Evolutionary conservation across 1,140 invertebrate genomes (phyloP), one percentile per base, ranked within the genome.

Genomic region (Armadillidium nasatum): DNA sequence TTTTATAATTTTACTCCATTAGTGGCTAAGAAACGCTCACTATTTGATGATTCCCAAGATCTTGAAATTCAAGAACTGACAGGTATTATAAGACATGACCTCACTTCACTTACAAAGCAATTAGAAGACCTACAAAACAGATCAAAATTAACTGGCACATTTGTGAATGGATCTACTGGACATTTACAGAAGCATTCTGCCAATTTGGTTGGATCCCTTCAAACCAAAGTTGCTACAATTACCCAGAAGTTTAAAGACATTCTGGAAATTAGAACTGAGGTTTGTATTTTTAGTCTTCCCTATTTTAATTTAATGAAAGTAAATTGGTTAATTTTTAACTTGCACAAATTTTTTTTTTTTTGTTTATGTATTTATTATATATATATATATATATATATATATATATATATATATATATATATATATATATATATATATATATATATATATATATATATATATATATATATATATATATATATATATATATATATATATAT

Each of bases 31-130:
- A 92, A 93, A 82, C 97, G 96, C 85, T 97, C 95, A 0, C 87
- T 99, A 68, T 99, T 99, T 87, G 95, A 99, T 86, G 97, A 99
- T 83, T 88, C 92, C 84, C 76, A 80, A 44, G 93, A 95, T 68
- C 88, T 91, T 76, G 97, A 99, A 88, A 97, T 99, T 73, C 95
- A 99, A 85, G 95, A 99, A 84, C 85, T 99, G 54, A 98, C 96
- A 0, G 96, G 95, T 83, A 97, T 98, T 68, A 97, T 99, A 44
- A 99, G 98, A 87, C 92, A 94, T 82, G 97, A 99, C 86, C 89
- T 99, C 73, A 92, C 90, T 84, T 93, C 92, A 82, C 88, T 99
- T 73, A 99, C 99, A 87, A 91, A 96, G 84, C 95, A 99, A 87
- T 98, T 99, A 83, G 94, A 80, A 71, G 83, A 85, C 60, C 85